Evolutionary conservation across 2,888 invertebrate species (phyloP), one percentile per base, ranked within the genome.

Genomic region (Trilocha varians): DNA sequence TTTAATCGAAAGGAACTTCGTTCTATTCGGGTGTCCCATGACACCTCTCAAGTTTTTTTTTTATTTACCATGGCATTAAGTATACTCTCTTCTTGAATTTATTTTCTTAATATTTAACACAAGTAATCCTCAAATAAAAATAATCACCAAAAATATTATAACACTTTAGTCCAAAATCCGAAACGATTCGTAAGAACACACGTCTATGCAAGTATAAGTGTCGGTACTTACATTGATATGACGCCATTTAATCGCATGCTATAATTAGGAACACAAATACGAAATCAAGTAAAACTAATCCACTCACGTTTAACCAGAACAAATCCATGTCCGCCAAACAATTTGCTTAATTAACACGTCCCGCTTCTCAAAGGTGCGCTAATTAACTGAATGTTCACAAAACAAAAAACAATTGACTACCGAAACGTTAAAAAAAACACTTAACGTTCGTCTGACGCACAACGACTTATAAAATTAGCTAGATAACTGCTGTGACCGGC

Each of bases 361-460:
- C 64, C 64, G 55, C 67, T 59, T 52, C 57, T 61, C 46, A 65
- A 62, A 56, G 61, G 58, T 61, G 51, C 60, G 62, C 59, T 78
- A 83, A 83, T 80, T 80, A 76, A 79, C 76, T 84, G 72, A 79
- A 72, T 62, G 56, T 60, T 68, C 66, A 54, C 57, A 55, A 73
- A 73, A 70, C 61, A 70, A 70, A 65, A 66, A 66, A 58, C 53
- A 61, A 53, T 57, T 53, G 55, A 57, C 57, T 55, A 57, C 55
- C 60, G 44, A 59, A 73, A 69, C 66, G 74, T 65, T 62, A 77
- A 70, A 75, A 76, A 71, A 64, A 53, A 61, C 59, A 59, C 52
- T 62, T 58, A 62, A 64, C 66, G 59, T 51, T 45, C 53, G 52
- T 49, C 55, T 56, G 49, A 52, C 58, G 50, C 57, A 69, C 57